Conservation (phyloP, 2,113 vertebrate genomes). For the Sylvia atricapilla region DNA sequence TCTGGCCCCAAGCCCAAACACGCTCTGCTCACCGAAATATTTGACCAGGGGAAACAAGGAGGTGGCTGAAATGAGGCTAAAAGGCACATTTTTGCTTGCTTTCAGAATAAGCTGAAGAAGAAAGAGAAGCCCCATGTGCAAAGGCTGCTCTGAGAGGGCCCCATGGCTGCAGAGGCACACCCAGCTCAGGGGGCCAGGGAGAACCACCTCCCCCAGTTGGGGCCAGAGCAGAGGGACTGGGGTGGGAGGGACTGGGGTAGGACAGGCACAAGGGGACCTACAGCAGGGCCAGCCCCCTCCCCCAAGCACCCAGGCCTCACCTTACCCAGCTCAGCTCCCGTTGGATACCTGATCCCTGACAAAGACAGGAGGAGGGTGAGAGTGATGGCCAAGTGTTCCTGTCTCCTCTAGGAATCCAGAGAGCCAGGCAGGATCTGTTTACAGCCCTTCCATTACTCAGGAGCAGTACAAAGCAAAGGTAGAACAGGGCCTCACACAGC, state of each 20-base stretch:
- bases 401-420: neutral
- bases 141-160: neutral
- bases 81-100: neutral
- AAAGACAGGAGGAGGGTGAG: neutral
- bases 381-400: neutral
- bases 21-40: fast-evolving
- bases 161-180: fast-evolving
- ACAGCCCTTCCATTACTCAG: slow-evolving; percentile 36
- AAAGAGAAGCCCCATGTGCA: neutral
- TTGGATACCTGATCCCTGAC: neutral
- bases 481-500: neutral
- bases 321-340: neutral
- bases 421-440: neutral
- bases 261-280: neutral
- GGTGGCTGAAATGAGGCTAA: neutral
- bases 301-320: neutral
- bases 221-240: fast-evolving
- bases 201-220: neutral
- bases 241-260: neutral
- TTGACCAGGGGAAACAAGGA: neutral
- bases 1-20: neutral
- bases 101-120: neutral
- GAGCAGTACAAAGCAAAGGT: neutral
- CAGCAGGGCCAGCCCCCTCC: fast-evolving
- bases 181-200: fast-evolving